Evolutionary conservation across 2,888 invertebrate species (phyloP).

Genomic region (Drosophila hamatofila): DNA sequence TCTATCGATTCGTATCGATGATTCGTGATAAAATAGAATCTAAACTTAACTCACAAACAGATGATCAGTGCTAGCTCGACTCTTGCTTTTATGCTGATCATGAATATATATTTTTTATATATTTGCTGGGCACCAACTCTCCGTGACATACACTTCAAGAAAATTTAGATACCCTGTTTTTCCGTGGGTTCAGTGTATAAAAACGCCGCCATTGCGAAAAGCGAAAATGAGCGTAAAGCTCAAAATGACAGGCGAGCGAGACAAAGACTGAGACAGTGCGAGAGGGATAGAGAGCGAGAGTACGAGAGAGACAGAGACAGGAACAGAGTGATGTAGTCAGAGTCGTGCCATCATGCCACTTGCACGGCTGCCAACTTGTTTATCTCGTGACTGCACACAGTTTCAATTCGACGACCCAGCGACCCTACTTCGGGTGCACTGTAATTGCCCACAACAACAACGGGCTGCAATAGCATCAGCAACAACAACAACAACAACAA

Average conservation of each 20-base stretch:
- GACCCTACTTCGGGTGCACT: constrained; percentile 52
- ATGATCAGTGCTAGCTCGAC: fast-evolving
- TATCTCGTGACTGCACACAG: constrained; percentile 72
- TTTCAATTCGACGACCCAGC: constrained; percentile 65
- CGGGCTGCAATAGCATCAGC: constrained; percentile 19
- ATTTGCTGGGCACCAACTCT: neutral
- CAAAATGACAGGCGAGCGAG: constrained; percentile 62
- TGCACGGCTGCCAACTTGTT: constrained; percentile 76
- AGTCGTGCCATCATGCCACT: constrained; percentile 58
- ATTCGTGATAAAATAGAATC: too few relatives aligned
- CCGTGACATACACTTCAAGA: neutral
- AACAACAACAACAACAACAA: constrained; percentile 40
- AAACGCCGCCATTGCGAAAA: constrained; percentile 65
- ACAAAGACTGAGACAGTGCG: neutral
- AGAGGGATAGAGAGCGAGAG: neutral
- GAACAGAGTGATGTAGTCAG: constrained; percentile 1
- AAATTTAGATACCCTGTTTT: neutral
- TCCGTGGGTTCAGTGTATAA: constrained; percentile 2
- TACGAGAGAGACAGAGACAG: neutral
- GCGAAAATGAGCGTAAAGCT: constrained; percentile 79
- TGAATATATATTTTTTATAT: neutral
- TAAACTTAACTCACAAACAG: too few relatives aligned
- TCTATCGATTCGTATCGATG: too few relatives aligned
- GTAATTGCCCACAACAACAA: constrained; percentile 52
- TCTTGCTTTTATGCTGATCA: neutral